Evolutionary conservation across 1,140 invertebrate genomes (phyloP), one percentile per base, ranked within the genome.

Genomic region (Paramacrobiotus metropolitanus): DNA sequence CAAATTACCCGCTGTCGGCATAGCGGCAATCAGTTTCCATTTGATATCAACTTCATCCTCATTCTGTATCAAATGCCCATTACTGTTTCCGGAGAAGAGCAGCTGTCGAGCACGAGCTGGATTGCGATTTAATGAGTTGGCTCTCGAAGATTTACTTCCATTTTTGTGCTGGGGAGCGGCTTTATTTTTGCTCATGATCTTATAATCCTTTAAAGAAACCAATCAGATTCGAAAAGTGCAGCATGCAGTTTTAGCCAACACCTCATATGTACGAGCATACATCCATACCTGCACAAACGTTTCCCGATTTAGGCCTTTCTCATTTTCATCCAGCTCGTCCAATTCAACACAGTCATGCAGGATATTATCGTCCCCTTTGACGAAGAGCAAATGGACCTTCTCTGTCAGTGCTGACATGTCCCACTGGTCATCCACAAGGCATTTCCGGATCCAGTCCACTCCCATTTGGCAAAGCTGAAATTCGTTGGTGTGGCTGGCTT

Each of bases 311-410:
- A 55, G 24, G 4, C 28, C 24, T 24, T 55, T 55, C n/a, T n/a
- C n/a, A n/a, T n/a, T n/a, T n/a, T n/a, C n/a, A 24, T 55, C 48
- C 15, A 20, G 48, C 15, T 55, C 48, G 28, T 83, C 82, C 66
- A 87, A 74, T 64, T 84, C 82, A 31, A 78, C 77, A 70, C 83
- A 86, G 72, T 86, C 84, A 65, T 84, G 82, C n/a, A 89, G 73
- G 21, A n/a, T 60, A 30, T 78, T 81, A 67, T 84, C 82, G 66
- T 84, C 81, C 34, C 79, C 73, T 31, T 83, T 82, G 62, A 87
- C 71, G 71, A 84, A 87, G 60, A 87, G 71, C 71, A 87, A 75
- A 69, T 85, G 81, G n/a, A 80, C 80, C 68, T 77, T 74, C 66
- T 76, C 73, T 62, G 71, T 71, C 1, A 82, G 67, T 29, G 73